phyloP scores from a whole-genome alignment of 2,797 vertebrate species.

The Helostoma temminkii region DNA sequence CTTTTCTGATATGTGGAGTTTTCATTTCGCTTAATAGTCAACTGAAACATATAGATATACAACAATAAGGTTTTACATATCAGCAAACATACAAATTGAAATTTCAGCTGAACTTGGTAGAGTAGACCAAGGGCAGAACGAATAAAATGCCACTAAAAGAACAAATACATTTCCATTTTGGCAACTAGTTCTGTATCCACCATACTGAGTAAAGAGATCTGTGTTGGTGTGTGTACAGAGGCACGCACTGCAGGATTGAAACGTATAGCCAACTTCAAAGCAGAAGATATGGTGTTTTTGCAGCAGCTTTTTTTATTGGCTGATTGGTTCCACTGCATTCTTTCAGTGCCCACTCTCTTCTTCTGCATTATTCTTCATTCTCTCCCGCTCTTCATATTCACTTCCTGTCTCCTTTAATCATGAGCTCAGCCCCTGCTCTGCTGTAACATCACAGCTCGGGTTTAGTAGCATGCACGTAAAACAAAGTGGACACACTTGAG shows the following conservation, averaged over 20 bases:
- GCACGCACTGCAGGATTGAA: not conserved
- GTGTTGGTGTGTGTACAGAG: not conserved
- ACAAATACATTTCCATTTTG: not conserved
- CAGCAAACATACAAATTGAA: not conserved
- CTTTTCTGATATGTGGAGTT: not conserved
- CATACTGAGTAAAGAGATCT: not conserved
- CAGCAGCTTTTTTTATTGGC: constrained; percentile 7
- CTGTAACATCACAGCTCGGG: constrained; percentile 3
- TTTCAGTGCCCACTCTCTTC: constrained; percentile 12
- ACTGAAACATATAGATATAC: not conserved
- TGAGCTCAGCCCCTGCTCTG: not conserved
- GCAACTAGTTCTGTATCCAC: not conserved
- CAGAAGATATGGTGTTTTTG: constrained; percentile 7
- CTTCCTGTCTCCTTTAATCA: not conserved
- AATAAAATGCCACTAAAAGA: not conserved
- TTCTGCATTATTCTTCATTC: constrained; percentile 1
- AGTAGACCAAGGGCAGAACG: not conserved
- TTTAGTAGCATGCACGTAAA: not conserved
- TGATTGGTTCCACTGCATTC: constrained; percentile 33
- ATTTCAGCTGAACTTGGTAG: too few relatives aligned
- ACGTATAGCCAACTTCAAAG: constrained; percentile 42
- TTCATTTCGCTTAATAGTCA: not conserved
- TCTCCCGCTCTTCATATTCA: not conserved
- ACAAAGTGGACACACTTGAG: not conserved
- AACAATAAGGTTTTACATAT: not conserved